Base-by-base conservation (phyloP, 2,888 invertebrate genomes). In the Phania funesta region DNA sequence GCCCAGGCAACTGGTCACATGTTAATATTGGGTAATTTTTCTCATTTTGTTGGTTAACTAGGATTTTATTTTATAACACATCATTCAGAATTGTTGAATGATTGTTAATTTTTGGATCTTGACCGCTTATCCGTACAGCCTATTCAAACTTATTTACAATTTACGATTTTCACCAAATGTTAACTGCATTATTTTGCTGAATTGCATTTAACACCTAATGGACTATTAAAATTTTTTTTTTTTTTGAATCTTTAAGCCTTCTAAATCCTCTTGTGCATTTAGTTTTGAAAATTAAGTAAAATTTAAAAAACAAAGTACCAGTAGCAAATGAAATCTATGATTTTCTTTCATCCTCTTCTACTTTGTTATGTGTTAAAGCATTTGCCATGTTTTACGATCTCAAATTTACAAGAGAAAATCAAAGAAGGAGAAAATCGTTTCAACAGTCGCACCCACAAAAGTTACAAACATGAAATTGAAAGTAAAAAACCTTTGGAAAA, bases 331-430 rank as follows among this genome's bases (percentile, higher is more conserved):
- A 35, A 35, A 46, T 32, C 54, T 29, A 20, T 20, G n/a, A 38
- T 32, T 20, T 41, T 24, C 11, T 24, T 22, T 11, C 2, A 20
- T 26, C 20, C 3, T 26, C 22, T 16, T 24, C 0, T n/a, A 3
- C 18, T 26, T 11, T 44, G 26, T 48, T 4, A 50, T 24, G 4
- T 29, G 3, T 38, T 46, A 8, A 84, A 91, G 90, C 89, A 87
- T 11, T 80, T 90, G 32, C 89, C 90, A 22, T 91, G 90, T 83
- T 88, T 90, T 44, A 88, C 86, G 38, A 86, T 89, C 18, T 85
- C 88, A 24, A 88, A 86, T 20, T 82, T 89, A 11, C 87, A 90
- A 48, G 87, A 87, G 73, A 88, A 88, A 83, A 85, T 89, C 73
- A 88, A 85, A 74, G 90, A 90, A 70, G 86, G 86, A 0, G 87